Conservation (phyloP, 2,113 vertebrate genomes). For the Puntigrus tetrazona region DNA sequence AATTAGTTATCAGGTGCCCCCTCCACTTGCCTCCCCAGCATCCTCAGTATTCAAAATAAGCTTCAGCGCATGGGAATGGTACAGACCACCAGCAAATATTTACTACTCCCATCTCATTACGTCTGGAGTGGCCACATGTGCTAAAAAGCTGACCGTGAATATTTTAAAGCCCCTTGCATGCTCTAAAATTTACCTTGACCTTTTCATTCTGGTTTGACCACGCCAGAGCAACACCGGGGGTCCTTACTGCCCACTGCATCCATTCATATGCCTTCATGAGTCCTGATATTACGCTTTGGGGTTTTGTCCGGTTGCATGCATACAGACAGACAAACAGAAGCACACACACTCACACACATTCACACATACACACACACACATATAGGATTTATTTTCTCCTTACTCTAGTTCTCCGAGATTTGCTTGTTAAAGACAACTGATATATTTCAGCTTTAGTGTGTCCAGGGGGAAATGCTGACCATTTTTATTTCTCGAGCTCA, state of each 20-base stretch:
- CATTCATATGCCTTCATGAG: conserved; percentile 48
- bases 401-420: conserved; percentile 46
- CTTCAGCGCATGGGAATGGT: conserved; percentile 76
- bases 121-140: conserved; percentile 63
- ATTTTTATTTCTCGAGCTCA: conserved; percentile 72
- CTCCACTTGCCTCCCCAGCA: conserved; percentile 74
- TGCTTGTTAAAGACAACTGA: conserved; percentile 67
- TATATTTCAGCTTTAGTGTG: conserved; percentile 73
- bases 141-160: conserved; percentile 83
- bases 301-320: conserved; percentile 19
- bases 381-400: conserved; percentile 59
- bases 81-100: conserved; percentile 82
- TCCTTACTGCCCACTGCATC: conserved; percentile 45
- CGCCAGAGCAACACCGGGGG: conserved; percentile 42
- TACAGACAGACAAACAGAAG: conserved; percentile 38
- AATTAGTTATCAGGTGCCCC: conserved; percentile 80
- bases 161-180: conserved; percentile 76
- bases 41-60: conserved; percentile 83
- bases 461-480: conserved; percentile 74
- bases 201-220: conserved; percentile 63
- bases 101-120: conserved; percentile 81
- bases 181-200: conserved; percentile 79
- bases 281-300: conserved; percentile 41
- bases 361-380: conserved; percentile 13
- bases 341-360: conserved; percentile 35